Percentiles rank a stretch among this genome's conserved stretches.
These are phyloP conservation scores for Otolemur crassicaudatus DNA, from an alignment of 2,797 vertebrate species.

Conservation along the genomic window DNA sequence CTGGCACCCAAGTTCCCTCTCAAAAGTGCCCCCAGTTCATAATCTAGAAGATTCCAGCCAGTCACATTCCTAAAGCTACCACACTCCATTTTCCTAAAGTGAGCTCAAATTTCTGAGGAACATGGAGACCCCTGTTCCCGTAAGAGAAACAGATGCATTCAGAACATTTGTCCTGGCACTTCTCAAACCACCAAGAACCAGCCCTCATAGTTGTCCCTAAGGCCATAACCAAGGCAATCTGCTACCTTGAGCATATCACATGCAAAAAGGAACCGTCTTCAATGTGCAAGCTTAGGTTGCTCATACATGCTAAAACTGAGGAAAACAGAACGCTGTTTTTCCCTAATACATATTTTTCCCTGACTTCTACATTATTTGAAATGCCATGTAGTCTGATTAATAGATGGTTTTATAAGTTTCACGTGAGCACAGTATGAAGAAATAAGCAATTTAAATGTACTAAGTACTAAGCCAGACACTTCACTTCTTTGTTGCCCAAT, in stretches of 20 bases:
- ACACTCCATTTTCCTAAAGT: background rate
- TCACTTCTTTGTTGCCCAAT: background rate
- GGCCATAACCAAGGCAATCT: background rate
- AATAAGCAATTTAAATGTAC: background rate
- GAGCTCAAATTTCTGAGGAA: conserved; percentile 32
- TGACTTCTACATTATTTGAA: conserved; percentile 59
- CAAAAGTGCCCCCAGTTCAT: background rate
- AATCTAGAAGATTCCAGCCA: background rate
- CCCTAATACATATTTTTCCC: conserved; percentile 21
- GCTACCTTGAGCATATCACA: background rate
- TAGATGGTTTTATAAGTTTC: background rate
- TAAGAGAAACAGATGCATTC: background rate
- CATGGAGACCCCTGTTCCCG: background rate
- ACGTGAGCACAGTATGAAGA: background rate
- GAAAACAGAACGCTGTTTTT: background rate
- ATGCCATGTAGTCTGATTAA: background rate
- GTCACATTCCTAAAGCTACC: background rate
- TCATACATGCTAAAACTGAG: background rate
- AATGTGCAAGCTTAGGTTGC: background rate
- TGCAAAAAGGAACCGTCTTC: background rate
- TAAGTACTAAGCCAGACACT: conserved; percentile 10
- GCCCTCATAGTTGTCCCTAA: background rate
- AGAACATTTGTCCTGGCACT: background rate
- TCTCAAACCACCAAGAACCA: conserved; percentile 28
- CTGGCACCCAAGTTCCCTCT: background rate